A percentile compares a stretch with the other conserved stretches of the same genome.
phyloP scores from a whole-genome alignment of 2,888 invertebrate genomes.

The Meiosimyza decipiens region DNA sequence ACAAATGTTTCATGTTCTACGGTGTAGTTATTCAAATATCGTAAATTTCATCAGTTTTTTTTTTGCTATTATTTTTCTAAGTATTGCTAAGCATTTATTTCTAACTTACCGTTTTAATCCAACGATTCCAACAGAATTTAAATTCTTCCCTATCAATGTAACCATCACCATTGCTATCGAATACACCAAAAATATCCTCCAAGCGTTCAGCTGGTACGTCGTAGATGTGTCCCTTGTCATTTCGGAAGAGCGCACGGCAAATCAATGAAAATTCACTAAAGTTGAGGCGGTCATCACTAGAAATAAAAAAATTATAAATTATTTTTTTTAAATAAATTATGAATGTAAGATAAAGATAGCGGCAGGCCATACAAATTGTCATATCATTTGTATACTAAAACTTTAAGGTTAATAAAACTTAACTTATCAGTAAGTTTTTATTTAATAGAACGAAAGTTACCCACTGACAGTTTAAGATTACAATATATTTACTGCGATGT shows the following conservation, averaged over 20 bases:
- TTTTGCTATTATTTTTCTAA: background rate
- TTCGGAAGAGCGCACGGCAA: constrained; percentile 87
- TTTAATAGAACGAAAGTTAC: too few species aligned
- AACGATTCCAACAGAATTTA: constrained; percentile 87
- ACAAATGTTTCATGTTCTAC: background rate
- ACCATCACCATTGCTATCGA: constrained; percentile 82
- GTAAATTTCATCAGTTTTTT: background rate
- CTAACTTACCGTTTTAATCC: constrained; percentile 85
- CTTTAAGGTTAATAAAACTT: too few species aligned
- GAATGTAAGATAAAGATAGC: too few species aligned
- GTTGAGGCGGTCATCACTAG: constrained; percentile 81
- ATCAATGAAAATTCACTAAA: constrained; percentile 82
- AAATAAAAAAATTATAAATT: constrained; percentile 44
- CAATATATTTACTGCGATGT: too few species aligned
- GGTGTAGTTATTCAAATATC: background rate
- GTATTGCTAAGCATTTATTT: background rate
- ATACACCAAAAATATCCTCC: constrained; percentile 81
- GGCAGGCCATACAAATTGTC: too few species aligned
- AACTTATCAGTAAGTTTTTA: too few species aligned
- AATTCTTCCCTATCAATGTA: constrained; percentile 86
- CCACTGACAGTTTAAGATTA: too few species aligned
- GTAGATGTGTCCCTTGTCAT: constrained; percentile 87
- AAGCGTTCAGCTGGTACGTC: constrained; percentile 77
- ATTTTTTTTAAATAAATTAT: background rate
- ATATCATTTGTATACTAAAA: too few species aligned